Evolutionary conservation across 2,888 invertebrate genomes (phyloP).

Genomic region (Erynnis tages): DNA sequence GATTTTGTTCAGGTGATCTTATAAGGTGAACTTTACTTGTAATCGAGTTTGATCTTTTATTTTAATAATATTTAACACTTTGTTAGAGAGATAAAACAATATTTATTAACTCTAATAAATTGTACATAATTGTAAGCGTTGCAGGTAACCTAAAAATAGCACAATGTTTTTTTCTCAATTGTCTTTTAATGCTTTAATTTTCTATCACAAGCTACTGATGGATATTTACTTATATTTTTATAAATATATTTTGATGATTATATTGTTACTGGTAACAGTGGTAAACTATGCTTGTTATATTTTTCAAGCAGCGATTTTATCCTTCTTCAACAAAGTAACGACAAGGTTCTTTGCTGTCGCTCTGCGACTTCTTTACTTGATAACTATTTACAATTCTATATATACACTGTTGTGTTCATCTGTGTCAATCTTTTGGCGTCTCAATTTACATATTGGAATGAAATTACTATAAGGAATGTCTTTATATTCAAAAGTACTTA

Average conservation of each 20-base stretch:
- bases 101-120: slow-evolving; percentile 19
- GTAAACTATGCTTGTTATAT: slow-evolving; percentile 47
- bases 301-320: slow-evolving; percentile 9
- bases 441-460: slow-evolving; percentile 70
- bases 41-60: not conserved
- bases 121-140: slow-evolving; percentile 28
- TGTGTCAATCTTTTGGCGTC: slow-evolving; percentile 51
- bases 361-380: slow-evolving; percentile 66
- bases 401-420: slow-evolving; percentile 69
- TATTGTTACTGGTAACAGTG: slow-evolving; percentile 61
- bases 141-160: slow-evolving; percentile 28
- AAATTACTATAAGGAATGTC: slow-evolving; percentile 76
- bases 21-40: no score
- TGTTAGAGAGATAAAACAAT: slow-evolving; percentile 6
- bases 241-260: slow-evolving; percentile 9
- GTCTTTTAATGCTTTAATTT: slow-evolving; percentile 13
- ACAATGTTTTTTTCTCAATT: slow-evolving; percentile 15
- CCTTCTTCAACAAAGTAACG: slow-evolving; percentile 37
- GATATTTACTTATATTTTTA: slow-evolving; percentile 1
- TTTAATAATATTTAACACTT: slow-evolving; percentile 21
- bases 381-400: slow-evolving; percentile 78
- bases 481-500: slow-evolving; percentile 57
- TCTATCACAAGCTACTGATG: not conserved
- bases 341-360: slow-evolving; percentile 55
- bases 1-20: no score